These are phyloP conservation scores for Palythoa grandis DNA, from an alignment of 92 coral and sea anemone species.

Conservation along the genomic window DNA sequence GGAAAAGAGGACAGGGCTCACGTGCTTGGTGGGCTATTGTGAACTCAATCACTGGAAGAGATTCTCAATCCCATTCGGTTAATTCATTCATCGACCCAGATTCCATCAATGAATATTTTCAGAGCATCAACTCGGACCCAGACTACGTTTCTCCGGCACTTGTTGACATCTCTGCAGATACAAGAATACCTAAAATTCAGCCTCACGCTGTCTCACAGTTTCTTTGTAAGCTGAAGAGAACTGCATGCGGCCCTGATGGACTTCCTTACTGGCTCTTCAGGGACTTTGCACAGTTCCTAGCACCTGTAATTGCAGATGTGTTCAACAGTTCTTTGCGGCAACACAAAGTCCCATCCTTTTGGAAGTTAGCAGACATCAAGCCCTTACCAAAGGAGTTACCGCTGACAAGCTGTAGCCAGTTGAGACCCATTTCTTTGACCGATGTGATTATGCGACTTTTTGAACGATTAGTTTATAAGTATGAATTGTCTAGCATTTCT, in stretches of 20 bases:
- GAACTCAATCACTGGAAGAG: conserved; percentile 41
- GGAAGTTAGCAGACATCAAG: conserved; percentile 44
- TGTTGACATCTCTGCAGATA: conserved; percentile 14
- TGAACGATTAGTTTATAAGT: conserved; percentile 34
- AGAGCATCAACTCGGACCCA: conserved; percentile 27
- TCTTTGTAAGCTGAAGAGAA: conserved; percentile 22
- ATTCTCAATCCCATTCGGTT: conserved; percentile 10
- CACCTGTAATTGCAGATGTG: conserved; percentile 33
- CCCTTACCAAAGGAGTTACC: conserved; percentile 51
- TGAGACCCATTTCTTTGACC: conserved; percentile 39
- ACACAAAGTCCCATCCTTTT: conserved; percentile 18
- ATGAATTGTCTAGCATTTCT: conserved; percentile 39
- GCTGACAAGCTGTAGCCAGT: conserved; percentile 36
- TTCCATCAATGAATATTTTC: conserved; percentile 40
- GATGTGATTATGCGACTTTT: conserved; percentile 31
- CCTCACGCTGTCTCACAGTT: conserved; percentile 8
- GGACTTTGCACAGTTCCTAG: conserved; percentile 18
- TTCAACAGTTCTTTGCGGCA: conserved; percentile 15
- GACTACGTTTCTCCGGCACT: conserved; percentile 18
- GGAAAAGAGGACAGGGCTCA: conserved; percentile 23
- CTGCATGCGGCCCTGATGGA: conserved; percentile 33
- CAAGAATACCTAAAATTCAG: conserved; percentile 23
- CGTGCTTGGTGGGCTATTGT: conserved; percentile 34
- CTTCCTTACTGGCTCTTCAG: conserved; percentile 38
- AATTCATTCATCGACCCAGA: conserved; percentile 40